Base-by-base conservation (phyloP, 2,888 invertebrate species). In the Calameuta pallipes region DNA sequence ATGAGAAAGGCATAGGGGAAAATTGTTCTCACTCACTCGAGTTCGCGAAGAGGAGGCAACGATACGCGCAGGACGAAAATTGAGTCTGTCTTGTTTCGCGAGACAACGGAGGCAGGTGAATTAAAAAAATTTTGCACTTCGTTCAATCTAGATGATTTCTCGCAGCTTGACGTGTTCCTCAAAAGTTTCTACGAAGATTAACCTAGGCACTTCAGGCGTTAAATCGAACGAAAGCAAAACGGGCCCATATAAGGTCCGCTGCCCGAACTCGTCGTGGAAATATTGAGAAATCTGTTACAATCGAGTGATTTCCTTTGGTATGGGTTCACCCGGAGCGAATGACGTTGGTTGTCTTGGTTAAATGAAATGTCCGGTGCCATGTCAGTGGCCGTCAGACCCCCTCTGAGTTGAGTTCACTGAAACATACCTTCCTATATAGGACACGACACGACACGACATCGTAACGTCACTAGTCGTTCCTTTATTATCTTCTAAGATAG, bases 251-350 rank as follows among this genome's bases (percentile, higher is more conserved):
- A 78, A 78, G 78, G 78, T 9, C 23, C 71, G 70, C 33, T 12
- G 70, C 13, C 41, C 30, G 75, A 69, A 74, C 31, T 34, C 33
- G 70, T 33, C 30, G 30, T 34, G 82, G 83, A 87, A 86, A 86
- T 85, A 85, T 88, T 86, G 85, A 84, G 85, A 85, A 86, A 85
- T 87, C 87, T 82, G 83, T 87, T 83, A 83, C 82, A 73, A 77
- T 76, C 78, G 78, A 41, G 69, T 73, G 80, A 81, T 68, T 76
- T 76, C 68, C 69, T 69, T 76, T 68, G 68, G 78, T 36, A 36
- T 36, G 36, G 75, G 74, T 78, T 76, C 68, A 76, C 73, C 76
- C 74, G 76, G 31, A 56, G 74, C 71, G 70, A 71, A 78, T 76
- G 37, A 73, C 70, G 73, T 37, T 71, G 56, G 75, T 81, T 80